Base-by-base conservation (phyloP, 2,888 invertebrate genomes). In the Patella pellucida region DNA sequence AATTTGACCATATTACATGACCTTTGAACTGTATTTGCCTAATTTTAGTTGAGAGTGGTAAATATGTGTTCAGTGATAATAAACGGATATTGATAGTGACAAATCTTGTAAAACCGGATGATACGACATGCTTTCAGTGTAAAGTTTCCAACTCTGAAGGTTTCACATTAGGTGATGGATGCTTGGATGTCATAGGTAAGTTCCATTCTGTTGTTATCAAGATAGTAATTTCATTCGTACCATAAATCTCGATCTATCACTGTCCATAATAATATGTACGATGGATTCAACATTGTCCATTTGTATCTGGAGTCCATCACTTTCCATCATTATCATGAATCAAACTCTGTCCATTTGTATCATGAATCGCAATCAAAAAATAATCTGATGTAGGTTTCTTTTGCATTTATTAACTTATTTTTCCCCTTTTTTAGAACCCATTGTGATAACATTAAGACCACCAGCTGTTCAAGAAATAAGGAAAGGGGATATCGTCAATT, bases 401-500 rank as follows among this genome's bases (percentile, higher is more conserved):
- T 69, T 69, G n/a, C 41, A 27, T 27, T 69, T 27, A 69, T 7
- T 23, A 19, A 54, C 12, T 23, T 71, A 19, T 14, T 68, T 68
- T 50, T 41, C n/a, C 41, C 50, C 52, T 52, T 41, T 78, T 71
- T 50, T 76, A 81, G 81, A 77, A 71, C 78, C 78, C 0, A 81
- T 81, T 12, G 73, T 27, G 12, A 62, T 81, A 2, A 19, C 23
- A 2, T 23, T 12, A 2, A 27, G 52, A n/a, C 78, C 78, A 14
- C 52, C n/a, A 3, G 50, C 15, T 11, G 27, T n/a, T 0, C 78
- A 79, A 71, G 51, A n/a, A 14, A 76, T 81, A 27, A 41, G 14
- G 5, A 62, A 76, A 51, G 79, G 79, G 2, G 78, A 81, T n/a
- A 70, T 62, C 2, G 75, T 81, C 14, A 74, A 81, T 68, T 52